phyloP scores from a whole-genome alignment of 1,140 invertebrate genomes.

The Tribolium madens region DNA sequence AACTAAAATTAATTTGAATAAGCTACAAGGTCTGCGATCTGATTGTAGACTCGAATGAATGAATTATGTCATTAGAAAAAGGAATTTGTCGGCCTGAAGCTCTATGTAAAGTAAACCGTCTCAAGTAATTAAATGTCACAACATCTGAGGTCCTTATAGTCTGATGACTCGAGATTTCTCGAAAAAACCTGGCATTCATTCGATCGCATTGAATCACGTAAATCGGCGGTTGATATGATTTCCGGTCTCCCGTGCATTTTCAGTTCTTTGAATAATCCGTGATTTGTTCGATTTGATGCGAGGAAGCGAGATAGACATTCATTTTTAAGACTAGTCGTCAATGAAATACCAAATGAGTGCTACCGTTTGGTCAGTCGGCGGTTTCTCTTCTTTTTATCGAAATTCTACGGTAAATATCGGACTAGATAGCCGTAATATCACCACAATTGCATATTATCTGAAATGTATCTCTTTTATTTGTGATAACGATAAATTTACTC shows the following conservation, averaged over 20 bases:
- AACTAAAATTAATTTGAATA: constrained; percentile 6
- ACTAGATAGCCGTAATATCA: neutral
- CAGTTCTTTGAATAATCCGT: constrained; percentile 35
- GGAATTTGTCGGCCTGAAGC: constrained; percentile 29
- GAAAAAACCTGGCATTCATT: neutral
- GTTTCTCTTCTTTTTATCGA: neutral
- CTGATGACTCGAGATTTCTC: neutral
- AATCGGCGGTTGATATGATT: constrained; percentile 39
- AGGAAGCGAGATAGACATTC: neutral
- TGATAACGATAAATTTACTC: neutral
- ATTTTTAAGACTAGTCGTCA: constrained; percentile 17
- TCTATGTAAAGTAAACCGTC: constrained; percentile 32
- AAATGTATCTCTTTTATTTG: neutral
- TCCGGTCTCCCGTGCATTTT: constrained; percentile 34
- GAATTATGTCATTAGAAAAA: constrained; percentile 43
- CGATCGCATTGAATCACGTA: constrained; percentile 39
- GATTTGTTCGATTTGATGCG: neutral
- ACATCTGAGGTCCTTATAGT: constrained; percentile 4
- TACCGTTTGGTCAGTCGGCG: constrained; percentile 18
- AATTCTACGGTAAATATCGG: neutral
- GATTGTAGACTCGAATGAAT: constrained; percentile 27
- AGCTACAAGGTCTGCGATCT: constrained; percentile 20
- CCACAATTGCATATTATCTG: neutral
- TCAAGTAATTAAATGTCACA: constrained; percentile 42
- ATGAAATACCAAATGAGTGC: constrained; percentile 29